A percentile compares a stretch with the other conserved stretches of the same genome.
Evolutionary conservation across 2,113 vertebrate genomes (phyloP).

Genomic region (Copsychus sechellarum): DNA sequence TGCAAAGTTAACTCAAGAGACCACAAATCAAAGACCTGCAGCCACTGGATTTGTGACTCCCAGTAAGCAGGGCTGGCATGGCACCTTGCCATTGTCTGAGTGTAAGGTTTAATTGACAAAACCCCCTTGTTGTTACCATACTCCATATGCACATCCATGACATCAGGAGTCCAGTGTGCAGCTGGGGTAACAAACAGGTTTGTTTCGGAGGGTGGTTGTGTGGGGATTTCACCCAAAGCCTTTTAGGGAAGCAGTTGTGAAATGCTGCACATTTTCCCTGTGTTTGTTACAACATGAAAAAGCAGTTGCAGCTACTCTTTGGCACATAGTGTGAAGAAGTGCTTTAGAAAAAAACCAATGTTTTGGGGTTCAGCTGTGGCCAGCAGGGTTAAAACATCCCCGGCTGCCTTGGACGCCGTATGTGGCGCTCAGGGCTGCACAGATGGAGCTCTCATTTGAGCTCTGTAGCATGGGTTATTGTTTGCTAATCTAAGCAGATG

Average conservation of each 20-base stretch:
- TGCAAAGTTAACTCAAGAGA: background rate
- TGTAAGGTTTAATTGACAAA: background rate
- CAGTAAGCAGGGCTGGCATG: background rate
- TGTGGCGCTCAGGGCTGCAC: background rate
- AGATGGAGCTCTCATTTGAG: conserved; percentile 36
- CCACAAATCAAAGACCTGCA: background rate
- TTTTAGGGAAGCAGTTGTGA: background rate
- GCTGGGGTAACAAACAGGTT: background rate
- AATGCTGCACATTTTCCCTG: background rate
- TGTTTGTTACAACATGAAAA: background rate
- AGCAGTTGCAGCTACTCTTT: background rate
- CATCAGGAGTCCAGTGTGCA: background rate
- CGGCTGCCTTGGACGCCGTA: rapidly evolving
- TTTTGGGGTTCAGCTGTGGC: background rate
- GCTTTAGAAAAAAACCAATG: background rate
- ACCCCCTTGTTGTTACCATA: background rate
- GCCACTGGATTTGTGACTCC: background rate
- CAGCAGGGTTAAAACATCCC: conserved; percentile 11
- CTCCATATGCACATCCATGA: background rate
- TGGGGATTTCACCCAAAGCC: background rate
- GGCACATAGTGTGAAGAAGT: background rate
- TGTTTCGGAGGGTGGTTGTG: background rate
- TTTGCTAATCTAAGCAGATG: conserved; percentile 55
- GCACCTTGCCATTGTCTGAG: background rate
- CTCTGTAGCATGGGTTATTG: background rate